Percentiles rank a stretch among this genome's conserved stretches.
phyloP scores from a whole-genome alignment of 2,113 vertebrate genomes.

The Orycteropus afer region DNA sequence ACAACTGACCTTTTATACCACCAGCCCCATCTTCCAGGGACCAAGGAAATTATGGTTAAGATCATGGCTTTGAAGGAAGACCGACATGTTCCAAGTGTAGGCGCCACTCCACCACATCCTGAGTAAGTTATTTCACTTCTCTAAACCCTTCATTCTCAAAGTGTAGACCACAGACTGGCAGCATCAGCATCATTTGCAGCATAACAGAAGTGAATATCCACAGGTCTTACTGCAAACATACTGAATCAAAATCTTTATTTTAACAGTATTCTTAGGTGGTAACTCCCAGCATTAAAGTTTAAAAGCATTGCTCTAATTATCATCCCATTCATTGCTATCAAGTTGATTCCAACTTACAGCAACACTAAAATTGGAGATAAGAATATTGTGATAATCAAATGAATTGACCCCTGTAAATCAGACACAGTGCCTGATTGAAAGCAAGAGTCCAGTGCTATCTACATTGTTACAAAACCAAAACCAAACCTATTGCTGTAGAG shows the following conservation, averaged over 20 bases:
- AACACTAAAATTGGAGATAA: no score
- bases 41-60: not conserved
- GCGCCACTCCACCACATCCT: not conserved
- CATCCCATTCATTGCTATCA: no score
- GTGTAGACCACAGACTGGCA: not conserved
- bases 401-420: not conserved
- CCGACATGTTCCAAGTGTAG: not conserved
- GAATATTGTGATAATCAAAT: not conserved
- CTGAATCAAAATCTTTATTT: not conserved
- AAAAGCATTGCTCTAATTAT: not conserved
- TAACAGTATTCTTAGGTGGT: not conserved
- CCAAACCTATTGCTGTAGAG: not conserved
- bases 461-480: not conserved
- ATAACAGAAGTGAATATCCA: not conserved
- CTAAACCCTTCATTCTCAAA: slow-evolving; percentile 10
- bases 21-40: not conserved
- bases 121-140: not conserved
- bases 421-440: not conserved
- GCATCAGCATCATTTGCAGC: not conserved
- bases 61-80: not conserved
- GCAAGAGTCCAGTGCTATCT: not conserved
- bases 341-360: no score
- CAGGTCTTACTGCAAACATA: not conserved
- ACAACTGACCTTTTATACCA: not conserved
- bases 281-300: no score